These are phyloP conservation scores for Drosophila pallidifrons DNA, from an alignment of 1,140 invertebrate genomes.

Conservation along the genomic window DNA sequence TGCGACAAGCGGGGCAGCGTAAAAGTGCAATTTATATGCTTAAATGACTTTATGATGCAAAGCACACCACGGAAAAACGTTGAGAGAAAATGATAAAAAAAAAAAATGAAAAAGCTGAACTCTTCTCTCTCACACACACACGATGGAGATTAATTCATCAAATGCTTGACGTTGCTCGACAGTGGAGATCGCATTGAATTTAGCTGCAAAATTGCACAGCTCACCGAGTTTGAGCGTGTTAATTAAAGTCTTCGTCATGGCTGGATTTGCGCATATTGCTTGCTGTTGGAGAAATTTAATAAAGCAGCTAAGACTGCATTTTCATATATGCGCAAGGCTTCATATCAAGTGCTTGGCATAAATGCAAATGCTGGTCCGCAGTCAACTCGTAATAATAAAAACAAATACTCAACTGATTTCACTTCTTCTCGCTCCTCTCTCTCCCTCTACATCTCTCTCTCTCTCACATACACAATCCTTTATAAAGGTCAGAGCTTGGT, in stretches of 20 bases:
- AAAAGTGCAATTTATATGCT: constrained; percentile 83
- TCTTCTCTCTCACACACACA: not conserved
- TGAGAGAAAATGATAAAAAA: not conserved
- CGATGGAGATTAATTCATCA: constrained; percentile 72
- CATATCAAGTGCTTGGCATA: constrained; percentile 23
- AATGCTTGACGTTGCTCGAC: constrained; percentile 22
- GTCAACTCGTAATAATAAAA: constrained; percentile 56
- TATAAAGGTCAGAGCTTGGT: constrained; percentile 34
- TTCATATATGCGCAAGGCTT: not conserved
- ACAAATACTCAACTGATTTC: constrained; percentile 45
- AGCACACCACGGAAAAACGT: constrained; percentile 22
- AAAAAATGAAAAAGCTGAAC: not conserved
- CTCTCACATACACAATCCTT: not conserved
- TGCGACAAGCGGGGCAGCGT: constrained; percentile 59
- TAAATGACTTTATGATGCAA: constrained; percentile 79
- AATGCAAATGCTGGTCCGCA: constrained; percentile 55
- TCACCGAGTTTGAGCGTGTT: constrained; percentile 21
- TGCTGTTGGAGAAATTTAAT: constrained; percentile 46
- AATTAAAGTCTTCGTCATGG: constrained; percentile 48
- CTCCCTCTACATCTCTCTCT: not conserved
- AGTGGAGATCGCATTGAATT: constrained; percentile 25
- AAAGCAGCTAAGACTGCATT: constrained; percentile 29
- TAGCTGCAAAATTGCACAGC: constrained; percentile 3
- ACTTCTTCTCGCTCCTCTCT: not conserved
- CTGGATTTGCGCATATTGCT: constrained; percentile 1